Evolutionary conservation across 2,113 vertebrate genomes (phyloP).

Genomic region (Deroptyus accipitrinus): DNA sequence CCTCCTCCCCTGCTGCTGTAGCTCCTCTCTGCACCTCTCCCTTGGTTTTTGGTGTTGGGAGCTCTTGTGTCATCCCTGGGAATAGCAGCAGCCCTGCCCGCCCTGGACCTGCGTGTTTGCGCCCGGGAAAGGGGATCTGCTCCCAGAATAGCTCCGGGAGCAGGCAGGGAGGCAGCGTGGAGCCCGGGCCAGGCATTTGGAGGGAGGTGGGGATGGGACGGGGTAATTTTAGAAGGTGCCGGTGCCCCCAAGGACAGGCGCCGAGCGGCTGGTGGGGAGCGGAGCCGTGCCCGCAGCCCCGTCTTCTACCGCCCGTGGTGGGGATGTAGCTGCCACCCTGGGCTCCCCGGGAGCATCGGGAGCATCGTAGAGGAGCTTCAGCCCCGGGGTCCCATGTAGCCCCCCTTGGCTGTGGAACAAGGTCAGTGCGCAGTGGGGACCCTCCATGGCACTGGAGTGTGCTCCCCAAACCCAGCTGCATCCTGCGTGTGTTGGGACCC

Average conservation of each 20-base stretch:
- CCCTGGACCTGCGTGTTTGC: neutral
- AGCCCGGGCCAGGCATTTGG: neutral
- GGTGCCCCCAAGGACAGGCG: slow-evolving; percentile 28
- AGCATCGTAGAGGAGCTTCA: neutral
- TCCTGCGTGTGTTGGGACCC: neutral
- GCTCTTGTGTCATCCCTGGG: neutral
- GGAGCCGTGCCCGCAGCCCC: fast-evolving
- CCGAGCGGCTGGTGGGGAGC: neutral
- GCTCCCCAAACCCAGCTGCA: neutral
- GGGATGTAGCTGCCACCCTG: neutral
- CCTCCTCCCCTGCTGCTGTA: neutral
- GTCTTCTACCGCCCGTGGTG: neutral
- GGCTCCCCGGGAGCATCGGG: neutral
- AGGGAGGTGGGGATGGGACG: neutral
- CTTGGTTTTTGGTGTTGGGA: neutral
- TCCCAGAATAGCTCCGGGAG: slow-evolving; percentile 56
- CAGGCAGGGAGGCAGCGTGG: neutral
- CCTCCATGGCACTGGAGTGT: neutral
- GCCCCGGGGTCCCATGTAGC: neutral
- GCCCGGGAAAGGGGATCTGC: slow-evolving; percentile 22
- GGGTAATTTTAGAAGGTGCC: slow-evolving; percentile 60
- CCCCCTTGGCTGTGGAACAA: neutral
- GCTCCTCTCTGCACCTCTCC: neutral
- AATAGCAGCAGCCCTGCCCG: neutral
- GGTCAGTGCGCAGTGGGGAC: slow-evolving; percentile 25